These are phyloP conservation scores for Scalopus aquaticus DNA, from an alignment of 2,113 vertebrate genomes.

Conservation along the genomic window DNA sequence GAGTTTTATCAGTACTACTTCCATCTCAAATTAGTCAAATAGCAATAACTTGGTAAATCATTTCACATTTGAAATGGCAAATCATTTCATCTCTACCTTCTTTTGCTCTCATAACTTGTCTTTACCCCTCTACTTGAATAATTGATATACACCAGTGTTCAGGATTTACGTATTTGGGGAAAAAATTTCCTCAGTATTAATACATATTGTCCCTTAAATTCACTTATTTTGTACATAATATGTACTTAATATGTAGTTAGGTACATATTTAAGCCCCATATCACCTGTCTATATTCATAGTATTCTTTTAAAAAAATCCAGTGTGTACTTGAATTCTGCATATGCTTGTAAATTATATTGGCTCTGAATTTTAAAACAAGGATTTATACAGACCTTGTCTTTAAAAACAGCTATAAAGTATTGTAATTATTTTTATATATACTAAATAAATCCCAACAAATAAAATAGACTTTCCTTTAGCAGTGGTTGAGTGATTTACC, in stretches of 20 bases:
- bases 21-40: neutral
- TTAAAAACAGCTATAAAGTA: neutral
- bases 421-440: neutral
- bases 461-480: neutral
- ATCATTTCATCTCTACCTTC: neutral
- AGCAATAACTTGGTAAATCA: neutral
- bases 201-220: neutral
- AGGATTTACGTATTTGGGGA: neutral
- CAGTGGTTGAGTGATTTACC: neutral
- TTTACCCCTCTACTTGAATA: neutral
- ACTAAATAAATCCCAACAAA: neutral
- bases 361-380: neutral
- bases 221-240: too few species aligned
- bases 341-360: neutral
- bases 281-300: neutral
- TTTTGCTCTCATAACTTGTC: neutral
- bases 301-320: conserved; percentile 3
- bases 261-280: neutral
- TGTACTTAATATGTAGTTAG: too few species aligned
- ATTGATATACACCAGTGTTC: neutral
- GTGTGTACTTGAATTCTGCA: neutral
- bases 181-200: neutral
- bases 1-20: neutral
- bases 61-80: too few species aligned
- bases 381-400: neutral